A percentile compares a stretch with the other conserved stretches of the same genome.
phyloP scores from a whole-genome alignment of 2,113 vertebrate species.

The Manacus vitellinus region DNA sequence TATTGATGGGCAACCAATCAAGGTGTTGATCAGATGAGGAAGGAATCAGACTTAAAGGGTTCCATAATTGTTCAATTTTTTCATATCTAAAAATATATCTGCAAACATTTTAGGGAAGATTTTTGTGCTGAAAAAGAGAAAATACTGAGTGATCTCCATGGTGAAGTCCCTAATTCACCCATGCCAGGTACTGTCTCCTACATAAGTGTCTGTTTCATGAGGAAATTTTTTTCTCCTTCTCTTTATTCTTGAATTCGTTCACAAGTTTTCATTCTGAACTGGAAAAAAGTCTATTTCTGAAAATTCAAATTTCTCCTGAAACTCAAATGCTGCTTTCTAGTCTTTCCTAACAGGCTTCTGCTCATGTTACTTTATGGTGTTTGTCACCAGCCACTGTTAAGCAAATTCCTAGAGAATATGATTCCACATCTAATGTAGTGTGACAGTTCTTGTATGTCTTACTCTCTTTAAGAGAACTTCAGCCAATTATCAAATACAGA shows the following conservation, averaged over 20 bases:
- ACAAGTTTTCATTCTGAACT: not conserved
- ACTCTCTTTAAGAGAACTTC: not conserved
- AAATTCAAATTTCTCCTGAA: not conserved
- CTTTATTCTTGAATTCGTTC: not conserved
- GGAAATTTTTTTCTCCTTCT: not conserved
- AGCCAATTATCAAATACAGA: not conserved
- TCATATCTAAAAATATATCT: not conserved
- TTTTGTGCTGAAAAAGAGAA: not conserved
- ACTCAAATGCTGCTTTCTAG: not conserved
- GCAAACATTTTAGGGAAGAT: not conserved
- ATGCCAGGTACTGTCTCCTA: not conserved
- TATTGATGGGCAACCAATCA: not conserved
- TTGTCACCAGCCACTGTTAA: not conserved
- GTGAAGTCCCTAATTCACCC: not conserved
- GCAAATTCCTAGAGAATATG: not conserved
- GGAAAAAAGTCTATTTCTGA: not conserved
- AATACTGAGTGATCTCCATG: not conserved
- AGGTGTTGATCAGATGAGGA: not conserved
- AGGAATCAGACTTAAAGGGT: not conserved
- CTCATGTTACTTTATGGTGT: not conserved
- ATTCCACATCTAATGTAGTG: not conserved
- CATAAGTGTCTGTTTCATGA: not conserved
- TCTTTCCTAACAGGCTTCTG: not conserved
- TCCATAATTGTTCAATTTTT: not conserved
- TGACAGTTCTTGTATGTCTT: not conserved